A percentile compares a stretch with the other conserved stretches of the same genome.
Conservation (phyloP, 2,888 invertebrate species). For the Agriopis marginaria region DNA sequence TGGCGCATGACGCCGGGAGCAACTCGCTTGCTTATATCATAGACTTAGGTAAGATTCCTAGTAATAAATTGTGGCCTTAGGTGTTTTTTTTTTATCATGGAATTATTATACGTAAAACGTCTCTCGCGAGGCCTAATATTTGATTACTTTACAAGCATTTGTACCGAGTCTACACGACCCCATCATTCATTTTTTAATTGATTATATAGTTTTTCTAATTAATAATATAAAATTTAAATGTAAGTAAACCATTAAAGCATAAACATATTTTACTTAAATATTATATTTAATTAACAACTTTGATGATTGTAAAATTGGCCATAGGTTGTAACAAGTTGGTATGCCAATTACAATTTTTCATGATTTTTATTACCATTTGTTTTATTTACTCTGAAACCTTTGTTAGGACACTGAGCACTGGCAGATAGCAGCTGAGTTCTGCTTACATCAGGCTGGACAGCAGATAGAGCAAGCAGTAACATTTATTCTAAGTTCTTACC, state of each 20-base stretch:
- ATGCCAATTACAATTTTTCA: constrained; percentile 87
- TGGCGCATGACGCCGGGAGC: constrained; percentile 27
- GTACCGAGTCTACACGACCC: constrained; percentile 76
- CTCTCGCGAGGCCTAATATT: constrained; percentile 57
- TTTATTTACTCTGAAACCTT: constrained; percentile 58
- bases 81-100: constrained; percentile 64
- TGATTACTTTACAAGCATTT: constrained; percentile 69
- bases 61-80: constrained; percentile 83
- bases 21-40: constrained; percentile 65
- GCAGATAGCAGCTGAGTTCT: no score
- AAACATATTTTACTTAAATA: constrained; percentile 86
- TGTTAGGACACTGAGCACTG: background rate
- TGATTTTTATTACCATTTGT: constrained; percentile 80
- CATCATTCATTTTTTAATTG: constrained; percentile 67
- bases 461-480: no score
- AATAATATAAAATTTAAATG: constrained; percentile 85
- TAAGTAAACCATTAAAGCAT: constrained; percentile 85
- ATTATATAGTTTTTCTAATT: constrained; percentile 77
- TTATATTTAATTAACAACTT: constrained; percentile 86
- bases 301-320: constrained; percentile 86
- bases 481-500: no score
- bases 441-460: no score
- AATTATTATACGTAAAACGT: constrained; percentile 65
- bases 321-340: constrained; percentile 86
- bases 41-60: constrained; percentile 58